Conservation (phyloP, 2,797 vertebrate genomes). For the Naso thynnoides region DNA sequence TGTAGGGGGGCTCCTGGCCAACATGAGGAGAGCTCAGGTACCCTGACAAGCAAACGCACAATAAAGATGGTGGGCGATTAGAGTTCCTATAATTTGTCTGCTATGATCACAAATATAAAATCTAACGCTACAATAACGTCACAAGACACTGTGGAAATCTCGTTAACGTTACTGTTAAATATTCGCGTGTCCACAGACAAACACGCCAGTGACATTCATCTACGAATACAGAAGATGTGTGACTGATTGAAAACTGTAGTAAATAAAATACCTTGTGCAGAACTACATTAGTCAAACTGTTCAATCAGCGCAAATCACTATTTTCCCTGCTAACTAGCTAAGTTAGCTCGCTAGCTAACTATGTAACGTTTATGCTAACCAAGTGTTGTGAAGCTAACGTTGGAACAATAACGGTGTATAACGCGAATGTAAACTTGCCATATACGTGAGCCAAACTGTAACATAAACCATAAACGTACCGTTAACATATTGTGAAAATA, state of each 20-base stretch:
- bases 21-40: constrained; percentile 84
- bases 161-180: too few species aligned
- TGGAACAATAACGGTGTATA: background rate
- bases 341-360: constrained; percentile 43
- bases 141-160: too few species aligned
- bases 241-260: background rate
- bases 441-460: rapidly evolving
- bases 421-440: background rate
- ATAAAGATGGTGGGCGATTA: too few species aligned
- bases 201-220: background rate
- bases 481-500: constrained; percentile 72
- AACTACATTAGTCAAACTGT: background rate
- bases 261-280: background rate
- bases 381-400: constrained; percentile 34
- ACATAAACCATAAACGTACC: constrained; percentile 64
- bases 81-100: background rate
- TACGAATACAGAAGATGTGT: background rate
- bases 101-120: background rate
- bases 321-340: constrained; percentile 16
- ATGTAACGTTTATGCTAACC: constrained; percentile 51
- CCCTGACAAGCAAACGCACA: constrained; percentile 62
- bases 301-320: constrained; percentile 9
- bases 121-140: too few species aligned
- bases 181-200: background rate
- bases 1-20: constrained; percentile 75